phyloP scores from a whole-genome alignment of 1,140 invertebrate genomes.

The Drosophila pandora region DNA sequence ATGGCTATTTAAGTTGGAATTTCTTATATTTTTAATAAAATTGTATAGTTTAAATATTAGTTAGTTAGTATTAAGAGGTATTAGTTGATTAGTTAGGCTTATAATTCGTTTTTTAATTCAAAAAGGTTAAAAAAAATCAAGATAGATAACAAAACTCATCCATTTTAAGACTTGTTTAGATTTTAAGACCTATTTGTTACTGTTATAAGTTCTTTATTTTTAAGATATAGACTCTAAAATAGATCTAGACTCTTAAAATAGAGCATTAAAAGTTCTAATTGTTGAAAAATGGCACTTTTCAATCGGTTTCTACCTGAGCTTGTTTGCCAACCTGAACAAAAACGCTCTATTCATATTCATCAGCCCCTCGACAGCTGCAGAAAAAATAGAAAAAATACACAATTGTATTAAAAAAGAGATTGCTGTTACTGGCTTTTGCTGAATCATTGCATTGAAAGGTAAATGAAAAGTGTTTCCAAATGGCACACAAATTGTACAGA shows the following conservation, averaged over 20 bases:
- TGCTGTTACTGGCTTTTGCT: slow-evolving; percentile 19
- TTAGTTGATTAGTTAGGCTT: not conserved
- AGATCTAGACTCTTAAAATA: not conserved
- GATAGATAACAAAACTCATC: no score
- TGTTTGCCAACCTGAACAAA: slow-evolving; percentile 31
- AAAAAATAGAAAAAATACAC: slow-evolving; percentile 1
- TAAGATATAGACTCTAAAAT: no score
- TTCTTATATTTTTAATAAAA: not conserved
- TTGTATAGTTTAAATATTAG: not conserved
- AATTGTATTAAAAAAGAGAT: slow-evolving; percentile 17
- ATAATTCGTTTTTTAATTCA: not conserved
- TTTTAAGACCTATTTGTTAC: no score
- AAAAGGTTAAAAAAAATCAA: no score
- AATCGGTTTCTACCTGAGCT: slow-evolving; percentile 41
- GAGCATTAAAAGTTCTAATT: not conserved
- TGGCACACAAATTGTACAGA: not conserved
- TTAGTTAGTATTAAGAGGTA: not conserved
- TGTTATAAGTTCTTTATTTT: no score
- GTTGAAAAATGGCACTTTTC: not conserved
- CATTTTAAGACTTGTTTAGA: no score
- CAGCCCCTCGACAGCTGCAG: slow-evolving; percentile 48
- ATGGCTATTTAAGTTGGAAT: not conserved
- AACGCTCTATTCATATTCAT: slow-evolving; percentile 47
- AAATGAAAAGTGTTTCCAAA: not conserved
- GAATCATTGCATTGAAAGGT: slow-evolving; percentile 35